phyloP scores from a whole-genome alignment of 1,140 invertebrate genomes.

The Nasonia longicornis region DNA sequence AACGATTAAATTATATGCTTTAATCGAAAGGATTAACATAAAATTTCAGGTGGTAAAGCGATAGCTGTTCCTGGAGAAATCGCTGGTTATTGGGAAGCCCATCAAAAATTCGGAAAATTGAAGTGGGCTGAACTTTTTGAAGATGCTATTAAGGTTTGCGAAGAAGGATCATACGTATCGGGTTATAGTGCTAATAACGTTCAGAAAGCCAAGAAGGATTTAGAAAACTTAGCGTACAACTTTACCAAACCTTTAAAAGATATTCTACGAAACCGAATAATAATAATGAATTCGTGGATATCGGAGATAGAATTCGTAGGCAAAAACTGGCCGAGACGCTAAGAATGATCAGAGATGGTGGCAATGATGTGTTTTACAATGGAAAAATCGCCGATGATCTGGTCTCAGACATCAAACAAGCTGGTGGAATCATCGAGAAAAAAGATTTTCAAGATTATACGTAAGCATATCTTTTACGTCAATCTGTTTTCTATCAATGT shows the following conservation, averaged over 20 bases:
- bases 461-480: neutral
- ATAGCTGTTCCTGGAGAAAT: slow-evolving; percentile 92
- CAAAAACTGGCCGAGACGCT: slow-evolving; percentile 80
- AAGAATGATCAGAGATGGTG: slow-evolving; percentile 74
- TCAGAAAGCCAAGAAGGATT: neutral
- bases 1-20: too few relatives aligned
- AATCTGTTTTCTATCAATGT: neutral
- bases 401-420: slow-evolving; percentile 75
- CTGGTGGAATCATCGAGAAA: slow-evolving; percentile 81
- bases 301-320: slow-evolving; percentile 76
- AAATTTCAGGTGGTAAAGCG: slow-evolving; percentile 73
- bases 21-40: slow-evolving; percentile 56
- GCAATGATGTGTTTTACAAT: slow-evolving; percentile 75
- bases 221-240: neutral
- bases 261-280: neutral
- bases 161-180: slow-evolving; percentile 60
- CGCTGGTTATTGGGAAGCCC: slow-evolving; percentile 83
- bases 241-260: neutral
- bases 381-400: slow-evolving; percentile 76
- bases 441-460: slow-evolving; percentile 79
- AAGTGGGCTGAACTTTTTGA: slow-evolving; percentile 83
- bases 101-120: slow-evolving; percentile 80
- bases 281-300: neutral
- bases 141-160: slow-evolving; percentile 82
- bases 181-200: neutral